Conservation (phyloP, 2,888 invertebrate genomes). For the Coecobrya sp. region DNA sequence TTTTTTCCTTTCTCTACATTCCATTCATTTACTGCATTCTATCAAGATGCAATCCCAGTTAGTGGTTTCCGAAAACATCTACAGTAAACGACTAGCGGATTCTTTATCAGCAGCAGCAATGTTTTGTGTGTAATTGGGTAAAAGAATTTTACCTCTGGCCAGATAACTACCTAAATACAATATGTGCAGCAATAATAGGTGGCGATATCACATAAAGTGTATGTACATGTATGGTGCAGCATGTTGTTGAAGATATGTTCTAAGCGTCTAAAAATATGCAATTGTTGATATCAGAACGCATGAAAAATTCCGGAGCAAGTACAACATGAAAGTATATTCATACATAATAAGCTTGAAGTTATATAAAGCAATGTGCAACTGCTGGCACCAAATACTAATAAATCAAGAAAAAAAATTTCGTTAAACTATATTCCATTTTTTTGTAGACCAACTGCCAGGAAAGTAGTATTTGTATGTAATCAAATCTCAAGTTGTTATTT, state of each 20-base stretch:
- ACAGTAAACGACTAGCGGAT: slow-evolving; percentile 11
- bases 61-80: slow-evolving; percentile 71
- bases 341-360: too few relatives aligned
- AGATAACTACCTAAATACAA: background rate
- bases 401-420: background rate
- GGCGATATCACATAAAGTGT: too few relatives aligned
- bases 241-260: background rate
- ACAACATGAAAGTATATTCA: too few relatives aligned
- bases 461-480: slow-evolving; percentile 50
- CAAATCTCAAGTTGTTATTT: slow-evolving; percentile 43
- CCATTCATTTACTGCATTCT: slow-evolving; percentile 29
- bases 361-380: too few relatives aligned
- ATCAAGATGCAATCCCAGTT: slow-evolving; percentile 33
- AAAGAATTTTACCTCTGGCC: slow-evolving; percentile 63
- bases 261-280: background rate
- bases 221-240: background rate
- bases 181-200: too few relatives aligned
- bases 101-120: slow-evolving; percentile 58
- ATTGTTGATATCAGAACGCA: background rate
- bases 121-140: slow-evolving; percentile 66
- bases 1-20: slow-evolving; percentile 37
- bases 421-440: background rate
- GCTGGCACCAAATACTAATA: background rate
- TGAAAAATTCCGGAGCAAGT: background rate
- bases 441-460: background rate